Conservation (phyloP, 2,797 vertebrate genomes). For the Heterohyrax brucei region DNA sequence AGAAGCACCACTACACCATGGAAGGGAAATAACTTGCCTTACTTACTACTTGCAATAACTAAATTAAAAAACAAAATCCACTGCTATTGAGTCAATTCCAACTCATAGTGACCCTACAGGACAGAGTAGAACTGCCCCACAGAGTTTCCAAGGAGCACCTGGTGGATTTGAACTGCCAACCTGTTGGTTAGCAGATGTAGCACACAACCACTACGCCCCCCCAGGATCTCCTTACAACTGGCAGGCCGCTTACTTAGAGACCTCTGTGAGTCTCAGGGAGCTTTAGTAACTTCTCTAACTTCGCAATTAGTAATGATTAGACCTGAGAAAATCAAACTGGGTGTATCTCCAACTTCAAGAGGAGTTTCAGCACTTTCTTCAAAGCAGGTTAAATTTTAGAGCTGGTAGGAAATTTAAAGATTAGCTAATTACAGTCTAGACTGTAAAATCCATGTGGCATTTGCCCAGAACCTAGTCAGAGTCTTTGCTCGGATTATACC, state of each 20-base stretch:
- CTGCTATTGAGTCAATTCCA: no score
- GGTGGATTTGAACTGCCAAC: no score
- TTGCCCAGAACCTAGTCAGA: neutral
- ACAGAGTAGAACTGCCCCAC: no score
- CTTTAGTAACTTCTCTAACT: neutral
- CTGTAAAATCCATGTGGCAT: neutral
- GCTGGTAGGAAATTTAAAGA: neutral
- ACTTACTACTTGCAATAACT: neutral
- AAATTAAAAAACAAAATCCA: no score
- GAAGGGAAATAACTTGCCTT: neutral
- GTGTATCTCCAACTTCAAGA: neutral
- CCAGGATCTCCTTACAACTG: neutral
- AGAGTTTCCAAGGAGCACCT: no score
- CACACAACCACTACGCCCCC: no score
- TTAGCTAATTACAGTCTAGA: neutral
- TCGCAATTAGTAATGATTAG: neutral
- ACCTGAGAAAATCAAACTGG: neutral
- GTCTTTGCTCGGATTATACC: fast-evolving
- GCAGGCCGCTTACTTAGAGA: neutral
- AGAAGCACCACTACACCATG: neutral
- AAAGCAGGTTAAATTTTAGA: neutral
- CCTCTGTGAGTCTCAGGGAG: neutral
- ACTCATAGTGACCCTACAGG: no score
- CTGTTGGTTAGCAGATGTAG: no score
- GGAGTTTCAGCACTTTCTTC: neutral